phyloP scores from a whole-genome alignment of 2,113 vertebrate species.

The Herpetotheres cachinnans region DNA sequence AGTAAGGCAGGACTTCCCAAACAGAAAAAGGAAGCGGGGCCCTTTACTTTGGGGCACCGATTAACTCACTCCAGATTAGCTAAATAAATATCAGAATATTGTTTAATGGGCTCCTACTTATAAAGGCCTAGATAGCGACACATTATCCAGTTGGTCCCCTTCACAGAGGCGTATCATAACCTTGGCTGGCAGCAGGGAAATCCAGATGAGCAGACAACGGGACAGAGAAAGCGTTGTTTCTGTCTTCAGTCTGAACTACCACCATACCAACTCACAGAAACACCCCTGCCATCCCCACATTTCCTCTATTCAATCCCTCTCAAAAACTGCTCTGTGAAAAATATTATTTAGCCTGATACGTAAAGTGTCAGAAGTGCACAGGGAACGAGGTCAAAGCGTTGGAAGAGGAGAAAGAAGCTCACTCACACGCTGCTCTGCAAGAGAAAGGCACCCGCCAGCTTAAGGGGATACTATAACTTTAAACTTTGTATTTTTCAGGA shows the following conservation, averaged over 20 bases:
- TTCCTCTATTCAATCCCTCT: neutral
- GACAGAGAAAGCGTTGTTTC: neutral
- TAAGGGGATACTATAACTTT: constrained; percentile 50
- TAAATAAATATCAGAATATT: neutral
- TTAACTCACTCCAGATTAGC: neutral
- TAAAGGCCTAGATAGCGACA: neutral
- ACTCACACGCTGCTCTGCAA: neutral
- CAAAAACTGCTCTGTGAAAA: neutral
- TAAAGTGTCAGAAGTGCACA: neutral
- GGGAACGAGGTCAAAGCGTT: neutral
- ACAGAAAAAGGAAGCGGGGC: neutral
- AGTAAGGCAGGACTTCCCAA: neutral
- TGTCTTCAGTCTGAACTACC: neutral
- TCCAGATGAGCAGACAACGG: neutral
- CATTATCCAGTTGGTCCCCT: neutral
- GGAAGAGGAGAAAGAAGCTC: neutral
- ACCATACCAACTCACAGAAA: neutral
- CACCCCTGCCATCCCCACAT: neutral
- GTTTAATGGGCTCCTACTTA: neutral
- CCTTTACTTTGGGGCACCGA: neutral
- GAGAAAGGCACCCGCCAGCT: neutral
- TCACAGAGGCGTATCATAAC: neutral
- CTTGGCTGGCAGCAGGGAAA: neutral
- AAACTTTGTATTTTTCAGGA: constrained; percentile 19
- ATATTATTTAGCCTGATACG: neutral